Percentiles rank a stretch among this genome's conserved stretches.
phyloP scores from a whole-genome alignment of 2,888 invertebrate species.

The Sussaba pulchella region DNA sequence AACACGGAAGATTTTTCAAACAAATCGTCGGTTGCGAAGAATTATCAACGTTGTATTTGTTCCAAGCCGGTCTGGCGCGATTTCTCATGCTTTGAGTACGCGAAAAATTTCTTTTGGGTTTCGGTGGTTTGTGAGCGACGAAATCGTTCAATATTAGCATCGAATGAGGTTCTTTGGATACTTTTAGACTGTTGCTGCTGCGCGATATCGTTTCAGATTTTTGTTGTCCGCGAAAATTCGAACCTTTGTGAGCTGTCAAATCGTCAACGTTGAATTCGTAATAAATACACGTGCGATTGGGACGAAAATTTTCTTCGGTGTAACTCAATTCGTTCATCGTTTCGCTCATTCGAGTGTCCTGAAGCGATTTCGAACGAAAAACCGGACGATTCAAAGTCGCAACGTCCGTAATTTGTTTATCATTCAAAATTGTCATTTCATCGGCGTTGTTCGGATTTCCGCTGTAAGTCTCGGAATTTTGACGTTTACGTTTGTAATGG shows the following conservation, averaged over 20 bases:
- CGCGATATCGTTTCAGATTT: slow-evolving; percentile 70
- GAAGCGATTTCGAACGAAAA: slow-evolving; percentile 84
- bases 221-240: slow-evolving; percentile 54
- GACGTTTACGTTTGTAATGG: slow-evolving; percentile 83
- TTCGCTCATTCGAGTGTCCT: slow-evolving; percentile 81
- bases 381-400: slow-evolving; percentile 74
- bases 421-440: slow-evolving; percentile 61
- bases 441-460: slow-evolving; percentile 78
- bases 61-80: slow-evolving; percentile 79
- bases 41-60: slow-evolving; percentile 75
- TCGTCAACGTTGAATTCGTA: slow-evolving; percentile 79
- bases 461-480: slow-evolving; percentile 83
- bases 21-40: slow-evolving; percentile 60
- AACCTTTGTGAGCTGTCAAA: slow-evolving; percentile 64
- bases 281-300: slow-evolving; percentile 73
- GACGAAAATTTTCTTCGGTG: slow-evolving; percentile 70
- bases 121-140: slow-evolving; percentile 91
- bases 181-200: slow-evolving; percentile 72
- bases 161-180: slow-evolving; percentile 76
- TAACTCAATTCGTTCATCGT: slow-evolving; percentile 68
- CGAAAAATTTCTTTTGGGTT: slow-evolving; percentile 85
- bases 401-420: slow-evolving; percentile 41
- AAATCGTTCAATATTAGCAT: slow-evolving; percentile 82
- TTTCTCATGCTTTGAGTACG: slow-evolving; percentile 82
- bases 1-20: slow-evolving; percentile 62